Evolutionary conservation across 1,140 invertebrate species (phyloP).

Genomic region (Rhyzopertha dominica): DNA sequence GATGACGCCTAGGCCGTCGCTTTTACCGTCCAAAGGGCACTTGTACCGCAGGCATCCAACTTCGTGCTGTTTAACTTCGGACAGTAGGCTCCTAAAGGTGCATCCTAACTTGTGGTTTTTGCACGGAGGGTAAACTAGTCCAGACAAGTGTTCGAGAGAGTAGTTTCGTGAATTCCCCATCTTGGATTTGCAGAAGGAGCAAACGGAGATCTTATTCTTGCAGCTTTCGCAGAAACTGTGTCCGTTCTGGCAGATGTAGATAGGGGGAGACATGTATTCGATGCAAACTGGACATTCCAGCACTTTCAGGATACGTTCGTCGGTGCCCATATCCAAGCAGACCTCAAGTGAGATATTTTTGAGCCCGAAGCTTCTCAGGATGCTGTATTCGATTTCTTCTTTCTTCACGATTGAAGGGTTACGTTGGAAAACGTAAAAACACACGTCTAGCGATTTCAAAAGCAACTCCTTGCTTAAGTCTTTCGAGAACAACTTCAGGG

Average conservation of each 20-base stretch:
- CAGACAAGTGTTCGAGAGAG: slow-evolving; percentile 12
- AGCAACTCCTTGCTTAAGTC: too few species aligned
- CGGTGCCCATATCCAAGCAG: neutral
- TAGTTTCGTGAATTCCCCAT: slow-evolving; percentile 14
- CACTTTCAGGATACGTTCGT: neutral
- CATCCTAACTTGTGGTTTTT: slow-evolving; percentile 13
- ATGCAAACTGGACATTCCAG: slow-evolving; percentile 17
- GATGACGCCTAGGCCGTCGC: too few species aligned
- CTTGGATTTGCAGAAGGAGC: slow-evolving; percentile 9
- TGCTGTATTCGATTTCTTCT: neutral
- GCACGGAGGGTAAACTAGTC: slow-evolving; percentile 7
- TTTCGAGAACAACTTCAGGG: too few species aligned
- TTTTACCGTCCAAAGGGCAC: too few species aligned
- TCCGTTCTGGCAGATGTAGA: slow-evolving; percentile 12
- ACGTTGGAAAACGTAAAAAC: slow-evolving; percentile 5
- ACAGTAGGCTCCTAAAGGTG: neutral
- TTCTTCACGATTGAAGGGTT: slow-evolving; percentile 5
- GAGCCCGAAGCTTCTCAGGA: slow-evolving; percentile 1
- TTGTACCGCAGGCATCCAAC: neutral
- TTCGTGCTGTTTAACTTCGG: slow-evolving; percentile 12
- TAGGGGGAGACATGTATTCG: slow-evolving; percentile 12
- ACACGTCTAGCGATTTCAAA: neutral
- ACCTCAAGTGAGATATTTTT: neutral
- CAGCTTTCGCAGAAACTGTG: slow-evolving; percentile 14
- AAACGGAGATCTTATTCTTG: slow-evolving; percentile 5